phyloP scores from a whole-genome alignment of 2,888 invertebrate genomes.

The Bombylius major region DNA sequence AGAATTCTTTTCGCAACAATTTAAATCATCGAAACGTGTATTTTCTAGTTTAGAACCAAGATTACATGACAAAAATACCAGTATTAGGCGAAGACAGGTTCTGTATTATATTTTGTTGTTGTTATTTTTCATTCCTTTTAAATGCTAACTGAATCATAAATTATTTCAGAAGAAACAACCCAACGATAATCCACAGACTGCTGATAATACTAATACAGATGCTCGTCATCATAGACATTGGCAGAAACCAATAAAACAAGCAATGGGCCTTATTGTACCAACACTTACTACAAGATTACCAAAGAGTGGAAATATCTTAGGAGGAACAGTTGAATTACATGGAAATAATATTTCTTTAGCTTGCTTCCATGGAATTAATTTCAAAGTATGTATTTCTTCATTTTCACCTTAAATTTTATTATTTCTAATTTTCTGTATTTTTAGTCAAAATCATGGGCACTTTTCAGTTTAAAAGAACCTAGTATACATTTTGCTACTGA shows the following conservation, averaged over 20 bases:
- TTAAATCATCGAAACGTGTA: constrained; percentile 87
- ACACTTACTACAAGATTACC: constrained; percentile 57
- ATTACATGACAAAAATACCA: constrained; percentile 29
- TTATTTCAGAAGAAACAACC: constrained; percentile 30
- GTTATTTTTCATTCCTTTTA: neutral
- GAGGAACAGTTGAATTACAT: constrained; percentile 79
- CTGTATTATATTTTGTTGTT: constrained; percentile 2
- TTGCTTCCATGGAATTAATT: constrained; percentile 95
- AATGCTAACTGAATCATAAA: neutral
- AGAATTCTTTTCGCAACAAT: constrained; percentile 96
- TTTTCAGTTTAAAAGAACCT: constrained; percentile 87
- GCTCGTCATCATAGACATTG: constrained; percentile 85
- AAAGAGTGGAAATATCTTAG: constrained; percentile 62
- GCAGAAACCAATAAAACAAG: constrained; percentile 75
- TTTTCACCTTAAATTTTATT: neutral
- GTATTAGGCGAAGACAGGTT: constrained; percentile 32
- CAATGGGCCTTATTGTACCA: constrained; percentile 68
- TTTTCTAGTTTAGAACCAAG: constrained; percentile 59
- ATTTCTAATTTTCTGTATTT: neutral
- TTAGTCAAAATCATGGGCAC: constrained; percentile 81
- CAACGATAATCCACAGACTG: constrained; percentile 19
- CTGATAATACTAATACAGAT: constrained; percentile 40
- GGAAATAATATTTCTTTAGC: constrained; percentile 86
- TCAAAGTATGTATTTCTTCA: constrained; percentile 42
- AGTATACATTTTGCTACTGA: constrained; percentile 87